Base-by-base conservation (phyloP, 92 coral and sea anemone genomes). In the Epizoanthus ramosus region DNA sequence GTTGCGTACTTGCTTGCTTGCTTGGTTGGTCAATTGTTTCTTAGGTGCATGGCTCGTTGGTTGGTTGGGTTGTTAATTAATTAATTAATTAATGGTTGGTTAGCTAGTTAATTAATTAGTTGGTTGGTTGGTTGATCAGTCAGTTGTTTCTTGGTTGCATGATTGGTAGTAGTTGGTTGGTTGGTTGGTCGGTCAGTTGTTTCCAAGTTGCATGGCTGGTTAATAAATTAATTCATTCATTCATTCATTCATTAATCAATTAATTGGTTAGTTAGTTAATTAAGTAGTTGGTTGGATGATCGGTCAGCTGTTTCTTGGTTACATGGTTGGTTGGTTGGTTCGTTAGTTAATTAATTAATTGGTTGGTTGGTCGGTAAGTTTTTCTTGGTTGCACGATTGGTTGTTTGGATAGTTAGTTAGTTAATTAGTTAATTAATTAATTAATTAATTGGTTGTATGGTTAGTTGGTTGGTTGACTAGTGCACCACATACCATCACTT, bases 401-500 rank as follows among this genome's bases (percentile, higher is more conserved):
- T 43, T 43, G 50, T 3, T 43, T 43, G 8, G 0, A 3, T 3
- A 7, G 8, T 43, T 43, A 7, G 9, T 4, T 45, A 9, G 10
- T 45, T 45, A 1, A 1, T 45, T 45, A 10, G 8, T 45, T 45
- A 0, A 8, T 45, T 45, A 6, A 10, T 45, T 6, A 1, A 10
- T 45, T 8, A 10, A 10, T 45, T 45, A 9, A 1, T 45, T 8
- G 53, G 10, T 45, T 8, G 0, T 4, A 2, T 45, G 53, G 53
- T 45, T 45, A 10, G 10, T 6, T 45, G 53, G 10, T 45, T 45
- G 12, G 0, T 6, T 45, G 10, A 45, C 3, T 58, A 9, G 8
- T 35, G 21, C 7, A 25, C 22, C 18, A 21, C 59, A 16, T 56
- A 88, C 91, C 91, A 35, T 85, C 88, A 39, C 88, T 77, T 41